Percentiles rank a stretch among this genome's conserved stretches.
Conservation (phyloP, 1,140 invertebrate genomes). For the Solenopsis invicta region DNA sequence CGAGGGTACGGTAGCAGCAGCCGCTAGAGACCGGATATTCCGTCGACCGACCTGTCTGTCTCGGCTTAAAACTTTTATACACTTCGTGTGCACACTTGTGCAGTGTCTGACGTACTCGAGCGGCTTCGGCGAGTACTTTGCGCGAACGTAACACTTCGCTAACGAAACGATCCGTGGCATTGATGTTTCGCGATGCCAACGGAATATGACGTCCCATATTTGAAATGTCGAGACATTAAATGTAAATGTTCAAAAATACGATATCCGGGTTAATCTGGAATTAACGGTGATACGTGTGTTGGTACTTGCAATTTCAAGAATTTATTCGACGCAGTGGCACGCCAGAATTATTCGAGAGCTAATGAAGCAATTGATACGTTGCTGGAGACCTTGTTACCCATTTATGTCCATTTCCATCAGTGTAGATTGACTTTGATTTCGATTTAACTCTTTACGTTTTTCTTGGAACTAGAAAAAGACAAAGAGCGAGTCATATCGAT, state of each 20-base stretch:
- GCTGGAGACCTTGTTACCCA: background rate
- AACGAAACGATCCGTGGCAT: slow-evolving; percentile 9
- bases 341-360: background rate
- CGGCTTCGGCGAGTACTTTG: slow-evolving; percentile 23
- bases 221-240: background rate
- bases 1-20: slow-evolving; percentile 23
- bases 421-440: too few relatives aligned
- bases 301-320: background rate
- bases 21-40: slow-evolving; percentile 62
- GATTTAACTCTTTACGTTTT: too few relatives aligned
- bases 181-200: background rate
- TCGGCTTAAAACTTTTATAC: slow-evolving; percentile 58
- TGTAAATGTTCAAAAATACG: background rate
- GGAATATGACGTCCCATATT: background rate
- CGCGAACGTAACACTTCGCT: slow-evolving; percentile 19
- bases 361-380: background rate
- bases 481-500: too few relatives aligned
- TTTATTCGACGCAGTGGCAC: background rate
- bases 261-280: background rate
- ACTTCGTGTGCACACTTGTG: slow-evolving; percentile 27
- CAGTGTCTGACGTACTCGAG: slow-evolving; percentile 34
- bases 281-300: background rate
- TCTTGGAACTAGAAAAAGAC: too few relatives aligned
- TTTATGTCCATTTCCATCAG: too few relatives aligned
- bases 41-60: slow-evolving; percentile 54